A percentile compares a stretch with the other conserved stretches of the same genome.
phyloP scores from a whole-genome alignment of 1,140 invertebrate genomes.

The Habropoda laboriosa region DNA sequence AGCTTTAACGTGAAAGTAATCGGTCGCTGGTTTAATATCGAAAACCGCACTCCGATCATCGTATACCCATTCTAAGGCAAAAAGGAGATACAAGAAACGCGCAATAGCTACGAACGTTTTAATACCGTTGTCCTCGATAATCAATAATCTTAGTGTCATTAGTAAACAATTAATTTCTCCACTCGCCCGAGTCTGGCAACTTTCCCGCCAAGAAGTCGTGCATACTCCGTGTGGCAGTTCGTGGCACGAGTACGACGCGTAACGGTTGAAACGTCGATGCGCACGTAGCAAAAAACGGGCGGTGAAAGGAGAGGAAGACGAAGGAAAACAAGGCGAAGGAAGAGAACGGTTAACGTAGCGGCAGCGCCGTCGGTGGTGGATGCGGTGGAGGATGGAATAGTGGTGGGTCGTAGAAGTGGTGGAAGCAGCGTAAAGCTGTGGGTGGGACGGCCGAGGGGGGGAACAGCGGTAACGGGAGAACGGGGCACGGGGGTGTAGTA shows the following conservation, averaged over 20 bases:
- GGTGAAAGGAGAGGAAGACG: neutral
- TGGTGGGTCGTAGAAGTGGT: conserved; percentile 4
- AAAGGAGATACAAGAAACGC: no score
- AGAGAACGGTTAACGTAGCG: conserved; percentile 59
- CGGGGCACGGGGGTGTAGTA: conserved; percentile 65
- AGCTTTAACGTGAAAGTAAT: no score
- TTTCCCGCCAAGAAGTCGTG: neutral
- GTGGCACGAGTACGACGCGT: neutral
- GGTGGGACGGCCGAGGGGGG: neutral
- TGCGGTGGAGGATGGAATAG: conserved; percentile 11
- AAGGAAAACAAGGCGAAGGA: neutral
- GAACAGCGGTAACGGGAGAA: neutral
- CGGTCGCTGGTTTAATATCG: no score
- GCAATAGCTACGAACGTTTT: no score
- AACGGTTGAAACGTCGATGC: neutral
- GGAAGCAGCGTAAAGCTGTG: conserved; percentile 23
- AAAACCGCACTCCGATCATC: no score
- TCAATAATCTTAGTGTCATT: no score
- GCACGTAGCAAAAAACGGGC: neutral
- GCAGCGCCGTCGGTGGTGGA: conserved; percentile 51
- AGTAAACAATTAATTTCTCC: no score
- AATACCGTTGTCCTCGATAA: no score
- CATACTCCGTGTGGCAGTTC: neutral
- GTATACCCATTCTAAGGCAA: no score
- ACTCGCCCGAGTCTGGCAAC: no score